Percentiles rank a stretch among this genome's conserved stretches.
Conservation (phyloP, 92 coral and sea anemone species). For the Epizoanthus rinbou region DNA sequence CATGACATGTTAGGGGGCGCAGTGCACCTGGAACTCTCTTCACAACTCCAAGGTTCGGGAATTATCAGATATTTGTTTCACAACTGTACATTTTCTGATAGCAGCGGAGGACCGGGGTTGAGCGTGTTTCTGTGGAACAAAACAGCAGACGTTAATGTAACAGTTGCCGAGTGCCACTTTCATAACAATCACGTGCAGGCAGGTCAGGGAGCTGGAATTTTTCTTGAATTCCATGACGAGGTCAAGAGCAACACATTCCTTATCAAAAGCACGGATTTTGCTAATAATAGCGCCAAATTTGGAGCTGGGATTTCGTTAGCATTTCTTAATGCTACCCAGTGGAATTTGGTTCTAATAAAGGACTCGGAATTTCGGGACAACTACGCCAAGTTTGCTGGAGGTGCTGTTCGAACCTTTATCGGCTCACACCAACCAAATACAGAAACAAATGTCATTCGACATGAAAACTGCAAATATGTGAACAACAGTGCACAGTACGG, state of each 20-base stretch:
- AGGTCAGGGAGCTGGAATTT: too few species aligned
- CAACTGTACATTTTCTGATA: constrained; percentile 73
- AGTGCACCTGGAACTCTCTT: constrained; percentile 62
- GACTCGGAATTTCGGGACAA: constrained; percentile 53
- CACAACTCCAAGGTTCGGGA: constrained; percentile 46
- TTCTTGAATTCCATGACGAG: too few species aligned
- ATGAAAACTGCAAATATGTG: constrained; percentile 48
- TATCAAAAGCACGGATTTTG: constrained; percentile 46
- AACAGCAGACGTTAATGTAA: constrained; percentile 23
- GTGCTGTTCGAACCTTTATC: constrained; percentile 68
- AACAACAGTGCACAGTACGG: constrained; percentile 72
- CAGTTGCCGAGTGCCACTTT: too few species aligned
- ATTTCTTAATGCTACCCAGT: constrained; percentile 62
- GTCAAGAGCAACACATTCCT: too few species aligned
- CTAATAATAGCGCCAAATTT: constrained; percentile 65
- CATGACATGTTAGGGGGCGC: constrained; percentile 68
- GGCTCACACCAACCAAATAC: constrained; percentile 31
- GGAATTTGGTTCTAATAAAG: constrained; percentile 48
- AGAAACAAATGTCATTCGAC: constrained; percentile 46
- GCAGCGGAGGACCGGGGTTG: constrained; percentile 83
- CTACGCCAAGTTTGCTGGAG: constrained; percentile 67
- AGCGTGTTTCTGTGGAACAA: constrained; percentile 59
- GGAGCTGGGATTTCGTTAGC: constrained; percentile 76
- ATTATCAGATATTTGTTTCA: constrained; percentile 55
- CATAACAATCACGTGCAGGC: too few species aligned